phyloP scores from a whole-genome alignment of 2,888 invertebrate species.

The Pimpla rufipes region DNA sequence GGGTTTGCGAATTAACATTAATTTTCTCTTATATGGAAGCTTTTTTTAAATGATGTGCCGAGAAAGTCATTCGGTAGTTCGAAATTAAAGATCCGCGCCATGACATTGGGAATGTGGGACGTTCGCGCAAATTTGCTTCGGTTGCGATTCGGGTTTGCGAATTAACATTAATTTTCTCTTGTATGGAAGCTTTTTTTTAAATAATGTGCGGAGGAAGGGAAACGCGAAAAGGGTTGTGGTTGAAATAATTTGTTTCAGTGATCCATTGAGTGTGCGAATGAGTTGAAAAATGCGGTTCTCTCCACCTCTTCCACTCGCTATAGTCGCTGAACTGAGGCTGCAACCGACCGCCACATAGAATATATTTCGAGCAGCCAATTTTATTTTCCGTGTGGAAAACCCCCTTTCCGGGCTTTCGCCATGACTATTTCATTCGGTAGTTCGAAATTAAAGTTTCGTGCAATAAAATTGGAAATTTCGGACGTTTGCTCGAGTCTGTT shows the following conservation, averaged over 20 bases:
- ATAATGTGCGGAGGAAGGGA: no score
- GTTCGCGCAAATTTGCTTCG: background rate
- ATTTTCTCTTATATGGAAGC: background rate
- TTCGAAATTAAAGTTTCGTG: slow-evolving; percentile 19
- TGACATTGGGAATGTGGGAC: background rate
- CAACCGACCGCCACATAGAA: background rate
- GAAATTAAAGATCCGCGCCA: slow-evolving; percentile 12
- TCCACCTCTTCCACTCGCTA: slow-evolving; percentile 3
- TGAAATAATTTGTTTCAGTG: no score
- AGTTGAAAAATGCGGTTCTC: no score
- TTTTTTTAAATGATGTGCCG: no score
- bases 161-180: background rate
- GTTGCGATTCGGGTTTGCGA: background rate
- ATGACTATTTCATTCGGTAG: slow-evolving; percentile 12
- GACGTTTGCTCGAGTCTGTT: background rate
- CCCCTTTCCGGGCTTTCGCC: slow-evolving; percentile 5
- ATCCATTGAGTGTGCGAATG: no score
- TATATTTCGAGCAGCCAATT: slow-evolving; percentile 36
- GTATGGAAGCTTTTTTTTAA: background rate
- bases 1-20: background rate
- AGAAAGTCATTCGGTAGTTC: slow-evolving; percentile 7
- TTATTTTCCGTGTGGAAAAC: slow-evolving; percentile 21
- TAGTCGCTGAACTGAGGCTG: slow-evolving; percentile 12
- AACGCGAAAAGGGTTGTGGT: no score
- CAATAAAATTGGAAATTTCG: background rate